Conservation (phyloP, 2,888 invertebrate genomes). For the Nasonovia ribisnigri region DNA sequence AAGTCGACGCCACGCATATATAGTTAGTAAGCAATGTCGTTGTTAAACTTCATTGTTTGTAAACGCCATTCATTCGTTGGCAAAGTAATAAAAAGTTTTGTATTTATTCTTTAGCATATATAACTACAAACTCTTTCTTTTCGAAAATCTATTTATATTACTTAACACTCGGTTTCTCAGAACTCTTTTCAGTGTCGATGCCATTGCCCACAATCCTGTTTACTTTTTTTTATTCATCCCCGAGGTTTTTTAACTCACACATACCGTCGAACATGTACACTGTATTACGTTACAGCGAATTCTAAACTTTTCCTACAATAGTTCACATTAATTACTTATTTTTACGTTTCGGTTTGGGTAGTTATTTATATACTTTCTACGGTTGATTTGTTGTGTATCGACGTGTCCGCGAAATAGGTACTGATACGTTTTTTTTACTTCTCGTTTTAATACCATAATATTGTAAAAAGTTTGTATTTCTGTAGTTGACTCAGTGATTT, state of each 20-base stretch:
- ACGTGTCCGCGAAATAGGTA: neutral
- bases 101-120: neutral
- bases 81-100: slow-evolving; percentile 32
- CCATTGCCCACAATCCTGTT: neutral
- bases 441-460: neutral
- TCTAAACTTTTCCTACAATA: neutral
- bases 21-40: slow-evolving; percentile 25
- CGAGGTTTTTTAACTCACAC: neutral
- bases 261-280: neutral
- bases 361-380: neutral
- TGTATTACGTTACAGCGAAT: neutral
- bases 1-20: neutral
- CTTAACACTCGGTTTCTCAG: neutral
- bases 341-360: neutral
- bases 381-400: neutral
- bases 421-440: neutral
- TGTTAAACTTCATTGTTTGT: slow-evolving; percentile 43
- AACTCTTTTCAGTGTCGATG: neutral
- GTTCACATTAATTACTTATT: neutral
- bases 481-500: neutral
- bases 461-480: neutral
- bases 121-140: slow-evolving; percentile 22
- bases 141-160: slow-evolving; percentile 27
- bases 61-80: slow-evolving; percentile 39
- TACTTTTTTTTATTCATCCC: neutral